A percentile compares a stretch with the other conserved stretches of the same genome.
Conservation (phyloP, 2,113 vertebrate species). For the Varanus komodoensis region DNA sequence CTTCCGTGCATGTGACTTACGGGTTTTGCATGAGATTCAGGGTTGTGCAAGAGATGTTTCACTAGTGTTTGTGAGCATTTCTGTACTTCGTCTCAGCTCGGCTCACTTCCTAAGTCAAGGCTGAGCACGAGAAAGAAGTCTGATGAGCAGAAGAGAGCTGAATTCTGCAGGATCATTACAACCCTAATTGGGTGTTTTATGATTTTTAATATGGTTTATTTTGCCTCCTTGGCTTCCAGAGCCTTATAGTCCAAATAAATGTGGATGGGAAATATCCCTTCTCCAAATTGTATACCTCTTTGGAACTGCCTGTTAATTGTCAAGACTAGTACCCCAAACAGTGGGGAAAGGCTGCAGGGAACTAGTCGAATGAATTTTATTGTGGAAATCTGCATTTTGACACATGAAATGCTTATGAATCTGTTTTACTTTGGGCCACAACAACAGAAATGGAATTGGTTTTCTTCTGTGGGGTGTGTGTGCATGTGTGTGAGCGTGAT, state of each 20-base stretch:
- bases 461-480: conserved; percentile 39
- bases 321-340: neutral
- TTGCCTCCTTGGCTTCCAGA: neutral
- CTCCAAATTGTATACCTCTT: neutral
- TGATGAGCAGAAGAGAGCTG: no score
- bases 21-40: no score
- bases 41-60: no score
- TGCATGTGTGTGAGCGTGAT: no score
- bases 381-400: neutral
- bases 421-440: neutral
- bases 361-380: conserved; percentile 8
- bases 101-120: no score
- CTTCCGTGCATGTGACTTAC: no score
- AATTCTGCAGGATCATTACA: no score
- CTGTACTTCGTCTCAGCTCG: no score
- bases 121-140: no score
- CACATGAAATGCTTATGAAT: neutral
- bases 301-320: neutral
- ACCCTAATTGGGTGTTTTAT: no score
- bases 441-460: conserved; percentile 28
- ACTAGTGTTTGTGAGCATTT: no score
- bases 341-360: conserved; percentile 33
- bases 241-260: neutral
- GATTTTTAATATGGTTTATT: no score
- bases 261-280: neutral